These are phyloP conservation scores for Peromyscus nudipes DNA, from an alignment of 2,797 vertebrate genomes.

Conservation along the genomic window DNA sequence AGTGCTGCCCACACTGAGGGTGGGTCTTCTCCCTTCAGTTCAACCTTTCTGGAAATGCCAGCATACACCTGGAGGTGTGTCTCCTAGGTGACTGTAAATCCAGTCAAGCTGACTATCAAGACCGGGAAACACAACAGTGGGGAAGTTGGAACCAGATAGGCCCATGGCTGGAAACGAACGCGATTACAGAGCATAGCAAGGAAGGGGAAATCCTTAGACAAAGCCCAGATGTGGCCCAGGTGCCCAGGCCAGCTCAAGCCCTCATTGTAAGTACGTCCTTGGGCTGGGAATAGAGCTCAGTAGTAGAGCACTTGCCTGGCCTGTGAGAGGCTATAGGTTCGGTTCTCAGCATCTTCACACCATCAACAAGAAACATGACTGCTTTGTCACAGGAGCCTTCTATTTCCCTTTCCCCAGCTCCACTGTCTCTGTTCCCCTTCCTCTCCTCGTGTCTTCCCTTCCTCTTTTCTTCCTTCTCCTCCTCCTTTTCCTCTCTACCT, in stretches of 20 bases:
- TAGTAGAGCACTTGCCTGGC: not conserved
- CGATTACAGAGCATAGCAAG: not conserved
- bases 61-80: not conserved
- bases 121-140: not conserved
- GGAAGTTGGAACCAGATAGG: not conserved
- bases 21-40: not conserved
- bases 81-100: not conserved
- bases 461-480: not conserved
- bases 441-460: not conserved
- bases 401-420: not conserved
- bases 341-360: not conserved
- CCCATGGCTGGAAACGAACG: not conserved
- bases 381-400: not conserved
- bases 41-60: not conserved
- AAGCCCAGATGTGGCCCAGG: not conserved
- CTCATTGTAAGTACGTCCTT: not conserved
- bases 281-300: not conserved
- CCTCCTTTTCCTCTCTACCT: rapidly evolving
- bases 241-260: not conserved
- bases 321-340: not conserved
- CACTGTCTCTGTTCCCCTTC: too few species aligned
- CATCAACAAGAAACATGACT: not conserved
- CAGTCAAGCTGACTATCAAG: not conserved
- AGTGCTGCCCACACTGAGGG: not conserved
- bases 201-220: not conserved